phyloP scores from a whole-genome alignment of 1,140 invertebrate genomes.

The Heterodera carotae region DNA sequence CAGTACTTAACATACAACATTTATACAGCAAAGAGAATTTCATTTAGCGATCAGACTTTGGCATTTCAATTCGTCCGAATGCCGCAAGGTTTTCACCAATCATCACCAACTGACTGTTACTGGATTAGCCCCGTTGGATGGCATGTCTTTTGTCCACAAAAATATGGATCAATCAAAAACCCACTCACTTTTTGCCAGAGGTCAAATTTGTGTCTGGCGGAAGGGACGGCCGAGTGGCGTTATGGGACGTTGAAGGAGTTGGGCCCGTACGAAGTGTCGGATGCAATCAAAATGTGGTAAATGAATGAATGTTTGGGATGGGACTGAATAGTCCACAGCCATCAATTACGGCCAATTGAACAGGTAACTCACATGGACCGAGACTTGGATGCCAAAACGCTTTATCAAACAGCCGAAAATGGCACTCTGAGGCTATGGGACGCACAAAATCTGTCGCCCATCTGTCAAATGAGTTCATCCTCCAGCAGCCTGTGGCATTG shows the following conservation, averaged over 20 bases:
- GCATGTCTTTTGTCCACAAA: slow-evolving; percentile 31
- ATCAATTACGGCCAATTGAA: no score
- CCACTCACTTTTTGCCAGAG: slow-evolving; percentile 22
- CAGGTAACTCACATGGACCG: slow-evolving; percentile 45
- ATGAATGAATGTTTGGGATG: not conserved
- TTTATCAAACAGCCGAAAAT: slow-evolving; percentile 50
- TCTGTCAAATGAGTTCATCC: slow-evolving; percentile 40
- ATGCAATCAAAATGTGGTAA: slow-evolving; percentile 37
- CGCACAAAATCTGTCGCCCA: slow-evolving; percentile 38
- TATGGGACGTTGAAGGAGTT: slow-evolving; percentile 30
- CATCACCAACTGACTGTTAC: slow-evolving; percentile 42
- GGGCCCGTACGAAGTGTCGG: slow-evolving; percentile 28
- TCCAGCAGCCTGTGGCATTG: slow-evolving; percentile 38
- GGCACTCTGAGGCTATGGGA: slow-evolving; percentile 47
- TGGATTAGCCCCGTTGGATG: slow-evolving; percentile 40
- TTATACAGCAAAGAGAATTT: not conserved
- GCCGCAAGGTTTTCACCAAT: slow-evolving; percentile 32
- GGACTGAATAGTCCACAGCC: no score
- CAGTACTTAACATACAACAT: no score
- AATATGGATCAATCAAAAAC: not conserved
- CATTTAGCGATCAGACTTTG: slow-evolving; percentile 29
- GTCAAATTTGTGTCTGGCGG: slow-evolving; percentile 43
- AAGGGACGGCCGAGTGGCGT: slow-evolving; percentile 33
- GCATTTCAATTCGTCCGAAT: slow-evolving; percentile 43
- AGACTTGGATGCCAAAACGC: slow-evolving; percentile 35